Evolutionary conservation across 2,797 vertebrate species (phyloP), one percentile per base, ranked within the genome.

Genomic region (Oreochromis mossambicus): DNA sequence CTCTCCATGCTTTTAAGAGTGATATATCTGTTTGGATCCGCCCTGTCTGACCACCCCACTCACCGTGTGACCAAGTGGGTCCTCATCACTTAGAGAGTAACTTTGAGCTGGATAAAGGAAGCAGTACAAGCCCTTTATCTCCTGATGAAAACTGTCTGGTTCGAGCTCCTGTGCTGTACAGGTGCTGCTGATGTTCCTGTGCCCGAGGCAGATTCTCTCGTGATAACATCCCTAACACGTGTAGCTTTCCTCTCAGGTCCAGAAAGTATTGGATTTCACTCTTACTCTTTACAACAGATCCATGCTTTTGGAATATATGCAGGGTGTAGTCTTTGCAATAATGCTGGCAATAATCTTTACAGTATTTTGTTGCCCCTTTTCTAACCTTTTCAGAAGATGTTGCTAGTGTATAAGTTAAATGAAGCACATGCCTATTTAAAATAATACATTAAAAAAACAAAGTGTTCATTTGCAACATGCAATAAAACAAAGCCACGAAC

Each of bases 241-340:
- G 29, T 10, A 32, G 15, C 55, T 58, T 32, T 58, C 29, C 55
- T 32, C 29, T 58, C 55, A 32, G 1, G 55, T 58, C 55, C 55
- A 58, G 15, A 32, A 0, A 8, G 0, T 2, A 17, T 29, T 58
- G 26, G 15, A 0, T 32, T 32, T 58, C 55, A 1, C 26, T 58
- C 12, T 5, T 14, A 46, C 46, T 17, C 56, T 61, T 61, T 11
- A 34, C 56, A 61, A 0, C 56, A 61, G 15, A 61, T 24, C 52
- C 52, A 54, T 11, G 56, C 29, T 19, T 7, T 34, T 34, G 56
- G 56, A 61, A 11, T 11, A 34, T 34, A 19, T 34, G 29, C 56
- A 34, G 9, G 0, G 14, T 56, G 55, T 56, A 14, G 55, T 32
- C 8, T 17, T 32, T 58, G 56, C 11, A 19, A 26, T 26, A 26